These are phyloP conservation scores for Malaclemys terrapin DNA, from an alignment of 2,113 vertebrate genomes.

Conservation along the genomic window DNA sequence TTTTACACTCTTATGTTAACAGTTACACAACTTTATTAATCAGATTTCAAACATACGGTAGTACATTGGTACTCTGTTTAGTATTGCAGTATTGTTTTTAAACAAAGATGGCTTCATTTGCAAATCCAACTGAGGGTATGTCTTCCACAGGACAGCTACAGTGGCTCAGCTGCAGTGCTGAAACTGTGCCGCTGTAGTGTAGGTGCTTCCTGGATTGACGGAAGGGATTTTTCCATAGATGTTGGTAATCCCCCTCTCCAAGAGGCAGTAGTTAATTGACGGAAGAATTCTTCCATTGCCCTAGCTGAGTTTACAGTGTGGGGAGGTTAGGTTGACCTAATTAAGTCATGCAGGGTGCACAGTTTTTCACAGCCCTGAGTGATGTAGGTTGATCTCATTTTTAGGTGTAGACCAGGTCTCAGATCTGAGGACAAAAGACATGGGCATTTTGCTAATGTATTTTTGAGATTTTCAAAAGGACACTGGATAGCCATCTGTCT, in stretches of 20 bases:
- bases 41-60: background rate
- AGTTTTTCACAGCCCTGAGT: background rate
- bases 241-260: background rate
- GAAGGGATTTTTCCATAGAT: background rate
- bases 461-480: constrained; percentile 3
- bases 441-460: background rate
- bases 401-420: background rate
- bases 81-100: background rate
- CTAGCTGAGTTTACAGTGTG: background rate
- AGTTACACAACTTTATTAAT: background rate
- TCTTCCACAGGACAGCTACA: background rate
- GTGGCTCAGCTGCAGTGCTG: background rate
- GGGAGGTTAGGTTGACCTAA: background rate
- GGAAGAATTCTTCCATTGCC: background rate
- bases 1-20: background rate
- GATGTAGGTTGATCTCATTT: background rate
- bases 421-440: background rate
- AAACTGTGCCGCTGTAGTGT: background rate
- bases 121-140: background rate
- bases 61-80: background rate
- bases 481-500: background rate
- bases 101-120: constrained; percentile 26
- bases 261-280: background rate
- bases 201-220: background rate
- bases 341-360: background rate